Evolutionary conservation across 2,797 vertebrate species (phyloP).

Genomic region (Anguilla anguilla): DNA sequence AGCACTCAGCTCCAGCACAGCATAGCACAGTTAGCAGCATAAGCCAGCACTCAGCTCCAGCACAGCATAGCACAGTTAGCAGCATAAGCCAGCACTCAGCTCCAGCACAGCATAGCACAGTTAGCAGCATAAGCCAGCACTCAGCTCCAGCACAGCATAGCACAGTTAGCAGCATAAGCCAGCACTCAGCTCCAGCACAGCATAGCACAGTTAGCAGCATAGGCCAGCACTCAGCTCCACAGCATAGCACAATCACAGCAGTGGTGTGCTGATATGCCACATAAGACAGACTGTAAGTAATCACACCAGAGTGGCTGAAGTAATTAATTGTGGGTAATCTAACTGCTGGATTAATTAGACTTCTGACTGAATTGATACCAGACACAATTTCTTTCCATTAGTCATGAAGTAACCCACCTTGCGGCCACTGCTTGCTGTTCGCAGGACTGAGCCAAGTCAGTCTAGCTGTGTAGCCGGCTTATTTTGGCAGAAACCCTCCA

Average conservation of each 20-base stretch:
- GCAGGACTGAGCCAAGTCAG: not conserved
- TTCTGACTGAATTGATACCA: conserved; percentile 55
- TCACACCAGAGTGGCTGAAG: conserved; percentile 55
- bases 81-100: too few species aligned
- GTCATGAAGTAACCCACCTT: conserved; percentile 48
- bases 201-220: too few species aligned
- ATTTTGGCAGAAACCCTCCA: not conserved
- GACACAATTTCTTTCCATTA: conserved; percentile 57
- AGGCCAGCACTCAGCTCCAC: not conserved
- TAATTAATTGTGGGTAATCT: conserved; percentile 72
- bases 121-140: not conserved
- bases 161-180: not conserved
- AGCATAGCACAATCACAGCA: not conserved
- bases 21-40: not conserved
- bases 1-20: too few species aligned
- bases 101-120: too few species aligned
- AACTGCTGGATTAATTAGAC: conserved; percentile 64
- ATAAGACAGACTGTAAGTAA: conserved; percentile 52
- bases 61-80: too few species aligned
- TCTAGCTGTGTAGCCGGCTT: not conserved
- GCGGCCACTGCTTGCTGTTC: conserved; percentile 35
- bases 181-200: too few species aligned
- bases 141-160: not conserved
- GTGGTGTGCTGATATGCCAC: conserved; percentile 26
- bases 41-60: too few species aligned